phyloP scores from a whole-genome alignment of 30 jellyfish, hydroid and myxozoan genomes.

The Pelagia noctiluca region DNA sequence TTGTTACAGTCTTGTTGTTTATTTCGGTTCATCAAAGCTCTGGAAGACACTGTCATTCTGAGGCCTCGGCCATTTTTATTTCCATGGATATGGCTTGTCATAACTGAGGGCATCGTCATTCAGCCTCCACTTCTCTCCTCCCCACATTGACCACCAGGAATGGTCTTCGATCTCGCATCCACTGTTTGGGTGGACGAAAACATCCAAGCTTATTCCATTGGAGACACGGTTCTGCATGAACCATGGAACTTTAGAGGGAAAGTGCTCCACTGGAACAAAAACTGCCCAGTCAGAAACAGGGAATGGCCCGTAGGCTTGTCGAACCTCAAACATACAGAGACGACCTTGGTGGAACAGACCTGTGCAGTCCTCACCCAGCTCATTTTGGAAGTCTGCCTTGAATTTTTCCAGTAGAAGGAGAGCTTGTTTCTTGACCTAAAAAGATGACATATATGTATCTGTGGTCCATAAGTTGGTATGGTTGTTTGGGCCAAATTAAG shows the following conservation, averaged over 20 bases:
- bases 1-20: too few species aligned
- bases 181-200: constrained; percentile 45
- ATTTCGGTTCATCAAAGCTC: too few species aligned
- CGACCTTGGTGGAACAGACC: constrained; percentile 46
- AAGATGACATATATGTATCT: neutral
- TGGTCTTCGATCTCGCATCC: constrained; percentile 59
- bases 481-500: neutral
- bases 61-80: constrained; percentile 4
- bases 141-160: constrained; percentile 60
- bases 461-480: neutral
- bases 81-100: constrained; percentile 32
- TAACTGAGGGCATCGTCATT: constrained; percentile 13
- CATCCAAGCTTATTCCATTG: constrained; percentile 44
- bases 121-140: constrained; percentile 47
- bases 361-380: constrained; percentile 27
- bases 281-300: constrained; percentile 60
- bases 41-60: too few species aligned
- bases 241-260: constrained; percentile 44
- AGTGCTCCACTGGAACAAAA: constrained; percentile 34
- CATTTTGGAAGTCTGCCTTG: neutral
- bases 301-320: constrained; percentile 26
- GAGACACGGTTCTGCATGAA: constrained; percentile 44
- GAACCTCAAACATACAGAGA: constrained; percentile 28
- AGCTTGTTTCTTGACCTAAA: constrained; percentile 43
- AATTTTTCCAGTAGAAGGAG: constrained; percentile 26